Evolutionary conservation across 2,113 vertebrate genomes (phyloP).

Genomic region (Pachycephala philippinensis): DNA sequence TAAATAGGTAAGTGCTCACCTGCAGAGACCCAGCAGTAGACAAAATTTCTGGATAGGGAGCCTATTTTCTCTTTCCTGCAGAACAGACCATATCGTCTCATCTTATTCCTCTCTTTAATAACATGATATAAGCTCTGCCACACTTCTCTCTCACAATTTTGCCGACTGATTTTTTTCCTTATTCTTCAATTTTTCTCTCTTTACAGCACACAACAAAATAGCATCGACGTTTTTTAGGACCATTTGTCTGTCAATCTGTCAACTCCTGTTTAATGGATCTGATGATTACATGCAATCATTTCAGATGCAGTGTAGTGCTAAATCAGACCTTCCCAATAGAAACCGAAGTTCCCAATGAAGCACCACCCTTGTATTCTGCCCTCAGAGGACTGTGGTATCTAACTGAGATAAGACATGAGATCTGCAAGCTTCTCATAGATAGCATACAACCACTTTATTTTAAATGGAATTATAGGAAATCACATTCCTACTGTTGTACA

Average conservation of each 20-base stretch:
- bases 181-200: background rate
- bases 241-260: background rate
- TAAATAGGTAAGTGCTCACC: background rate
- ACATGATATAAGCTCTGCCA: background rate
- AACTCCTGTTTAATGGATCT: background rate
- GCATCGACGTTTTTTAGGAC: background rate
- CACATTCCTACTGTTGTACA: background rate
- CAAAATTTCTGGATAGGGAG: background rate
- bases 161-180: background rate
- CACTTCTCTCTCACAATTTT: background rate
- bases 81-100: background rate
- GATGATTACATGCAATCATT: background rate
- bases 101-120: background rate
- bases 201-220: background rate
- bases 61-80: background rate
- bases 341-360: background rate
- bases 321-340: background rate
- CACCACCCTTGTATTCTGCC: background rate
- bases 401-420: background rate
- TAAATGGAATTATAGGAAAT: background rate
- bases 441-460: background rate
- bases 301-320: background rate
- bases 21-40: background rate
- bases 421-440: background rate
- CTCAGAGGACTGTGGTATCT: background rate